Percentiles rank a stretch among this genome's conserved stretches.
phyloP scores from a whole-genome alignment of 2,113 vertebrate genomes.

The Hylia prasina region DNA sequence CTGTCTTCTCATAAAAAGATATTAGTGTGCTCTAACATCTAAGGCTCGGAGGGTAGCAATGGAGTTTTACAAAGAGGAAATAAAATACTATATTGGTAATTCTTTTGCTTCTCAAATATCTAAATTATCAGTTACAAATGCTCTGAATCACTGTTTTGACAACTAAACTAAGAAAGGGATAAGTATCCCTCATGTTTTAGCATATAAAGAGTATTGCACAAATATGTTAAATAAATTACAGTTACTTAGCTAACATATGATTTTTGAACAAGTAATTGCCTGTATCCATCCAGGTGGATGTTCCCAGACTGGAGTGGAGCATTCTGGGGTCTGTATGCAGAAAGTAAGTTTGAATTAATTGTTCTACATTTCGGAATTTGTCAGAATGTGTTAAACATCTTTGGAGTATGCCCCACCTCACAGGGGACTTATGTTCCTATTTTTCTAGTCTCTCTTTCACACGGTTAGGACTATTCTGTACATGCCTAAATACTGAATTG shows the following conservation, averaged over 20 bases:
- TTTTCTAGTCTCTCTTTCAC: not conserved
- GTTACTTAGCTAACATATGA: not conserved
- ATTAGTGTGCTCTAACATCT: not conserved
- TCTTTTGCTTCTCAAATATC: not conserved
- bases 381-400: not conserved
- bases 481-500: not conserved
- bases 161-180: not conserved
- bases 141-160: not conserved
- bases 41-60: not conserved
- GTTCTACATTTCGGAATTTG: not conserved
- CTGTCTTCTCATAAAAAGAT: not conserved
- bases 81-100: not conserved
- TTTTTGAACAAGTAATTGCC: not conserved
- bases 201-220: not conserved
- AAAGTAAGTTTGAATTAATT: not conserved
- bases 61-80: not conserved
- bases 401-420: not conserved
- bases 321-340: not conserved
- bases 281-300: not conserved
- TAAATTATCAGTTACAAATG: not conserved
- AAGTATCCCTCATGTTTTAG: not conserved
- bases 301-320: not conserved
- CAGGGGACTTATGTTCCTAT: not conserved
- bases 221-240: not conserved
- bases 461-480: not conserved